These are phyloP conservation scores for Chrysolina haemoptera DNA, from an alignment of 2,888 invertebrate genomes.

Conservation along the genomic window DNA sequence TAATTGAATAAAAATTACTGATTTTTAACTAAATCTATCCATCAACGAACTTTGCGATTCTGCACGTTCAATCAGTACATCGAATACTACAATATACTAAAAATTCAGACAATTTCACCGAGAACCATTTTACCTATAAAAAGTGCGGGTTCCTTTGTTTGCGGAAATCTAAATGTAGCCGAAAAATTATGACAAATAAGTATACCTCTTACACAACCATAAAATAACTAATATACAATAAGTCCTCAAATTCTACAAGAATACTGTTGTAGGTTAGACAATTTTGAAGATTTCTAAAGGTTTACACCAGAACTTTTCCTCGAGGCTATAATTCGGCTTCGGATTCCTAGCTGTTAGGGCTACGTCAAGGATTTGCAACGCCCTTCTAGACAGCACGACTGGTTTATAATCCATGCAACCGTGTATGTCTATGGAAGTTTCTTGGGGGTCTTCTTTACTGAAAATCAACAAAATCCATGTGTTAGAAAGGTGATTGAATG, in stretches of 20 bases:
- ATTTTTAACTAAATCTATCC: too few species aligned
- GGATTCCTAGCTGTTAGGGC: slow-evolving; percentile 64
- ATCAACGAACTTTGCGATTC: too few species aligned
- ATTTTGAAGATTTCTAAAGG: slow-evolving; percentile 52
- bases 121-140: too few species aligned
- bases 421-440: slow-evolving; percentile 63
- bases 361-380: slow-evolving; percentile 64
- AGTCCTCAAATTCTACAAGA: neutral
- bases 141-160: too few species aligned
- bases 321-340: slow-evolving; percentile 62
- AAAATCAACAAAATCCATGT: slow-evolving; percentile 34
- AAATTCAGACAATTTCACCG: too few species aligned
- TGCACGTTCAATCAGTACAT: too few species aligned
- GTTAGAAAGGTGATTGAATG: neutral
- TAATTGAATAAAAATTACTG: too few species aligned
- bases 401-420: slow-evolving; percentile 66
- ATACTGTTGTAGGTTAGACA: slow-evolving; percentile 34
- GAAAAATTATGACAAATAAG: too few species aligned
- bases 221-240: neutral
- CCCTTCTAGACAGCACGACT: slow-evolving; percentile 59
- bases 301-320: slow-evolving; percentile 61
- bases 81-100: too few species aligned
- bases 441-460: slow-evolving; percentile 60
- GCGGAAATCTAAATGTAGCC: too few species aligned
- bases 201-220: too few species aligned